Conservation (phyloP, 1,140 invertebrate species). For the Orius laevigatus region DNA sequence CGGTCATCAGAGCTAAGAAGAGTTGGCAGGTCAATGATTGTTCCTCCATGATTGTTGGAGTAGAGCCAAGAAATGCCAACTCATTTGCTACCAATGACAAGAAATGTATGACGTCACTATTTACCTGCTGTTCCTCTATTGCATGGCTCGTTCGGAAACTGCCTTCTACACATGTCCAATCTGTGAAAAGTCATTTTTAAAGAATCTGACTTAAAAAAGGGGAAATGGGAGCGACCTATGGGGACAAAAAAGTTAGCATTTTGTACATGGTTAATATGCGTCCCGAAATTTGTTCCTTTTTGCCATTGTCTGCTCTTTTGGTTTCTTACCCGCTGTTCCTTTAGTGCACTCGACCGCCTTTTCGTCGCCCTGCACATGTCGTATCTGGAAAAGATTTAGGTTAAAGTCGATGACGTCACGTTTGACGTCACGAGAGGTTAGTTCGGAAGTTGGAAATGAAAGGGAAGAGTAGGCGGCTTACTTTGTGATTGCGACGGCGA, state of each 20-base stretch:
- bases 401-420: background rate
- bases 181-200: constrained; percentile 42
- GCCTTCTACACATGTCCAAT: constrained; percentile 96
- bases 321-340: constrained; percentile 78
- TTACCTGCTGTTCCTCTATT: constrained; percentile 95
- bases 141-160: constrained; percentile 85
- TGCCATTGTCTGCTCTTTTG: constrained; percentile 18
- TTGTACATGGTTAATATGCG: background rate
- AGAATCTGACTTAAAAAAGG: constrained; percentile 7
- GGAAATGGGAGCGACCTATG: constrained; percentile 22
- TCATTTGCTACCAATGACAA: too few relatives aligned
- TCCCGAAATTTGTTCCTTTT: background rate
- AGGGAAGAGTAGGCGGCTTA: constrained; percentile 39
- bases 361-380: constrained; percentile 88
- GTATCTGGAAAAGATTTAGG: constrained; percentile 47
- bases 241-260: constrained; percentile 11
- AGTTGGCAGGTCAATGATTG: too few relatives aligned
- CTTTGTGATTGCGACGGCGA: constrained; percentile 91
- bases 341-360: constrained; percentile 88
- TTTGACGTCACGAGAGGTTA: too few relatives aligned
- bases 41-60: too few relatives aligned
- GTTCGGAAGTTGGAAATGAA: too few relatives aligned
- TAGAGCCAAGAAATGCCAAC: too few relatives aligned
- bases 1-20: too few relatives aligned
- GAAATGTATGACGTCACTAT: constrained; percentile 25